Evolutionary conservation across 2,113 vertebrate genomes (phyloP).

Genomic region (Zosterops pallidus): DNA sequence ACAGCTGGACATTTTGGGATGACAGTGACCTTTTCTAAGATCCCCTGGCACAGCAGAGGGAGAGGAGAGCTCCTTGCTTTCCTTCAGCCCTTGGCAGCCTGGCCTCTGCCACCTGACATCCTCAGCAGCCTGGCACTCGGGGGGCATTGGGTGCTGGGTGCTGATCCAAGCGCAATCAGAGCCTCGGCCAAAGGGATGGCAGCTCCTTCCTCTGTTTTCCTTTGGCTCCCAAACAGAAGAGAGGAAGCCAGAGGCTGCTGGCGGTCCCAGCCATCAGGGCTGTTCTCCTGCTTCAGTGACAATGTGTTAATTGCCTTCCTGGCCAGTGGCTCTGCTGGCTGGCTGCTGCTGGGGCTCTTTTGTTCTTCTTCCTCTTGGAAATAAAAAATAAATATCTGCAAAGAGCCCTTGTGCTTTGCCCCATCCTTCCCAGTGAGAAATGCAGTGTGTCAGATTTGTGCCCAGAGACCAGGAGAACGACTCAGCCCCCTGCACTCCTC

Average conservation of each 20-base stretch:
- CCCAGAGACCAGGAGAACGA: neutral
- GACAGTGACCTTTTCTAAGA: neutral
- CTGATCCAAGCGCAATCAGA: neutral
- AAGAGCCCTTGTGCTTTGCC: neutral
- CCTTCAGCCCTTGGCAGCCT: neutral
- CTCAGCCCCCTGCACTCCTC: neutral
- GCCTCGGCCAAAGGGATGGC: neutral
- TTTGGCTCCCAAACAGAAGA: neutral
- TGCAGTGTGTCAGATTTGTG: fast-evolving
- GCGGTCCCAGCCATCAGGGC: neutral
- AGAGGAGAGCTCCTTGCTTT: neutral
- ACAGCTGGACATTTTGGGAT: neutral
- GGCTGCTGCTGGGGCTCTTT: neutral
- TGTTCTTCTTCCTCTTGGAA: neutral
- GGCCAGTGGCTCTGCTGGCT: neutral
- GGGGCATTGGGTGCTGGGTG: neutral
- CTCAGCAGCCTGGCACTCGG: fast-evolving
- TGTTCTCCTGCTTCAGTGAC: neutral
- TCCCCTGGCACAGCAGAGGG: neutral
- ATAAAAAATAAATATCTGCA: neutral
- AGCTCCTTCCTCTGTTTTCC: neutral
- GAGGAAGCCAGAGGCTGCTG: neutral
- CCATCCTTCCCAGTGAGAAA: neutral
- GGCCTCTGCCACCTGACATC: neutral
- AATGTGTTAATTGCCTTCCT: conserved; percentile 2